phyloP scores from a whole-genome alignment of 2,797 vertebrate species.

The Buceros bicornis region DNA sequence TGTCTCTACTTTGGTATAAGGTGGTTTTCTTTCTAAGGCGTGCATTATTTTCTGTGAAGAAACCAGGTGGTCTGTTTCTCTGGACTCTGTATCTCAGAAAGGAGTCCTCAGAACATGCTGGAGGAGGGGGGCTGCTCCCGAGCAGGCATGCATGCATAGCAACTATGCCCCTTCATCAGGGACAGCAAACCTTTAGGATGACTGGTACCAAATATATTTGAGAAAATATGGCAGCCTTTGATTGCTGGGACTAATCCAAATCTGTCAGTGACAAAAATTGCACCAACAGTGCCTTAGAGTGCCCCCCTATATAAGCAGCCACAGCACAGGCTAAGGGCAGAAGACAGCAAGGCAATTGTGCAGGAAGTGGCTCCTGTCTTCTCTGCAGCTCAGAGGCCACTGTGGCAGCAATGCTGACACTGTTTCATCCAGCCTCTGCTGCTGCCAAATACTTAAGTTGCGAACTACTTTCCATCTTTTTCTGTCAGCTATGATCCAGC shows the following conservation, averaged over 20 bases:
- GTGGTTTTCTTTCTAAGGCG: not conserved
- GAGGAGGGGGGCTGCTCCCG: not conserved
- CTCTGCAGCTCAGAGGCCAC: not conserved
- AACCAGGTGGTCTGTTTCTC: not conserved
- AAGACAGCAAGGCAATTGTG: not conserved
- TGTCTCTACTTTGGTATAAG: not conserved
- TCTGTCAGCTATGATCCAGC: not conserved
- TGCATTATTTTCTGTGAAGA: not conserved
- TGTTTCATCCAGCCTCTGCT: not conserved
- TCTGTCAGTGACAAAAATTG: not conserved
- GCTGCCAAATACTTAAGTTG: not conserved
- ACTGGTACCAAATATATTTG: not conserved
- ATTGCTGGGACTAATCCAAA: not conserved
- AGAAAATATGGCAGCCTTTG: not conserved
- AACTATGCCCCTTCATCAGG: not conserved
- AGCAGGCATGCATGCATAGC: not conserved
- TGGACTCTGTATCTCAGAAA: not conserved
- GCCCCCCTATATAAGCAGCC: not conserved
- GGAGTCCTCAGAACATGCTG: not conserved
- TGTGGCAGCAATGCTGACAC: fast-evolving
- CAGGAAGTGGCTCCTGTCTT: not conserved
- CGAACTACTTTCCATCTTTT: not conserved
- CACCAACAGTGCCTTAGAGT: not conserved
- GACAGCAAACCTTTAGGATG: not conserved
- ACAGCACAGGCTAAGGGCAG: not conserved